Conservation (phyloP, 2,797 vertebrate species). For the Chaetophractus vellerosus region DNA sequence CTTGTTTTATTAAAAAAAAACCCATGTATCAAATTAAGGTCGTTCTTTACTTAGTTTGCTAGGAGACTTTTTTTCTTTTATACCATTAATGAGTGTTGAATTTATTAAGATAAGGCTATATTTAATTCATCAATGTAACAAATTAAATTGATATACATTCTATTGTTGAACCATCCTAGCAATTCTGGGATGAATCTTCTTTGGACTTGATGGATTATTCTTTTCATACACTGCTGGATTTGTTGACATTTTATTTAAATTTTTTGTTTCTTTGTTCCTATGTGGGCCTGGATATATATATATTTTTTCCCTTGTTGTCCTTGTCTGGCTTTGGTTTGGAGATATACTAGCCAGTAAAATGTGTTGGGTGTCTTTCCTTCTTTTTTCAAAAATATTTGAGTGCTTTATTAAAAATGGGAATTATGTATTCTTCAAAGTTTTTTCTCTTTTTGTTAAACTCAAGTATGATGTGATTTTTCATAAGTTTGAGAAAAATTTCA, state of each 20-base stretch:
- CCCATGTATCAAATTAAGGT: background rate
- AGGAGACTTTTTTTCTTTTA: constrained; percentile 44
- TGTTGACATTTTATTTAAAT: constrained; percentile 50
- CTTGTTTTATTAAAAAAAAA: constrained; percentile 60
- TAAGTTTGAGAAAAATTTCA: constrained; percentile 24
- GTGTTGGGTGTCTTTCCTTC: background rate
- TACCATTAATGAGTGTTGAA: constrained; percentile 19
- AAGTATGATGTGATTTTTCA: constrained; percentile 11
- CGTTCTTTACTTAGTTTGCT: constrained; percentile 18
- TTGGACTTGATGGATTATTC: constrained; percentile 50
- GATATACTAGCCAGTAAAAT: constrained; percentile 20
- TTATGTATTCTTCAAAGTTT: constrained; percentile 89
- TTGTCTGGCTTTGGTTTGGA: constrained; percentile 42
- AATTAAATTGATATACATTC: constrained; percentile 16
- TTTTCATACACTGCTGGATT: constrained; percentile 29
- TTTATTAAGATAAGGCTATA: constrained; percentile 50
- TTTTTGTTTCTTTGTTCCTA: constrained; percentile 54
- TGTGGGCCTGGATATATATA: background rate
- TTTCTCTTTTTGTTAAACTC: background rate
- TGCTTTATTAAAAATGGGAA: constrained; percentile 93
- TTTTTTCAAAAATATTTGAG: constrained; percentile 90
- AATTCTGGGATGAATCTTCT: constrained; percentile 27
- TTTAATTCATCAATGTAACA: constrained; percentile 56
- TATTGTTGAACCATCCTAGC: constrained; percentile 5
- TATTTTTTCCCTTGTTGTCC: background rate